Base-by-base conservation (phyloP, 2,113 vertebrate species). In the Chelonoidis abingdonii region DNA sequence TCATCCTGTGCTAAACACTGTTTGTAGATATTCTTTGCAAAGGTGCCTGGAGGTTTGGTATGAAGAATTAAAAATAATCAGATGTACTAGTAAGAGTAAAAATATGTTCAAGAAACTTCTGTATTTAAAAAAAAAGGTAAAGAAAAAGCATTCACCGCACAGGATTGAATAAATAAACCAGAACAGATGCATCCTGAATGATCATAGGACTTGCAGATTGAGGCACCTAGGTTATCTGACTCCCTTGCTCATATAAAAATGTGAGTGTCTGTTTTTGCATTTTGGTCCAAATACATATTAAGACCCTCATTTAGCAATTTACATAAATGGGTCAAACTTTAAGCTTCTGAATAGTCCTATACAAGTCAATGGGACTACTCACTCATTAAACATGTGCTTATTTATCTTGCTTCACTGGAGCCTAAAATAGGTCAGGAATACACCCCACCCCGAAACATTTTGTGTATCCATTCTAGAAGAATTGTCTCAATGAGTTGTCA, bases 21-120 rank as follows among this genome's bases (percentile, higher is more conserved):
- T 85, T 5, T 31, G 2, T 85, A 44, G 57, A 31, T 80, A 79
- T 79, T 84, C 76, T 88, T 1, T 92, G 76, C 80, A 75, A 82
- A 92, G 22, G 47, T 83, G 9, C 47, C 49, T 94, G 72, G 56
- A 96, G 89, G 65, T 84, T 65, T 94, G 7, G 83, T 87, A 81
- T 5, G n/a, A 6, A 3, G 12, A 76, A 17, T 65, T 27, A 84
- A 88, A 8, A 82, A 54, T 2, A 2, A 82, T 13, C 25, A 93
- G 75, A 16, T 86, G 24, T 13, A 69, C 79, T 88, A 86, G 44
- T 59, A 89, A 90, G 25, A 75, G 41, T 56, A 2, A 1, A 84
- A 3, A 27, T 56, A 2, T 24, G 3, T 80, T 94, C n/a, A 62
- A 62, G 59, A 86, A 41, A 1, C 14, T 49, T 49, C 86, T 17